phyloP scores from a whole-genome alignment of 2,888 invertebrate genomes.

The Tethea ocularis region DNA sequence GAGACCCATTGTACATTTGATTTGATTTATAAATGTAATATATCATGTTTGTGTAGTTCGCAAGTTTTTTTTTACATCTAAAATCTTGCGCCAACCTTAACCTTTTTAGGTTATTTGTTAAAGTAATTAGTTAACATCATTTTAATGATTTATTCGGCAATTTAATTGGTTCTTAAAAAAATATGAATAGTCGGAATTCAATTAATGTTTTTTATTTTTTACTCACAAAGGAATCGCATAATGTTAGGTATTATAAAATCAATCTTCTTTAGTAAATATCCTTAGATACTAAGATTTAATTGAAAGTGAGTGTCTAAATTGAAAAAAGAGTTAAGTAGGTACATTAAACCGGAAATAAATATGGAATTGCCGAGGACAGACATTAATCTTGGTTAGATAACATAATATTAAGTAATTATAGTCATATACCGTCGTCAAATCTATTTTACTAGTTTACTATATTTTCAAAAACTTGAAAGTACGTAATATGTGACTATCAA shows the following conservation, averaged over 20 bases:
- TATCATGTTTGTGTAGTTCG: neutral
- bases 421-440: too few species aligned
- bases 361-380: too few species aligned
- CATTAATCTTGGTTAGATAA: too few species aligned
- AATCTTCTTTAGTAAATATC: too few species aligned
- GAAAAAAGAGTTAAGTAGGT: too few species aligned
- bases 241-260: neutral
- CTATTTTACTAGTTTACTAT: too few species aligned
- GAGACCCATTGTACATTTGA: neutral
- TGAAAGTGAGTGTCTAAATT: too few species aligned
- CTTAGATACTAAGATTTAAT: too few species aligned
- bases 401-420: too few species aligned
- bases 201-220: neutral
- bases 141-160: neutral
- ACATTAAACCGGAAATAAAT: too few species aligned
- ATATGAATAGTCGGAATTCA: neutral
- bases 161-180: neutral
- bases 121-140: constrained; percentile 2
- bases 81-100: neutral
- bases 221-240: neutral
- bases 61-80: neutral
- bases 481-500: too few species aligned
- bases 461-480: too few species aligned
- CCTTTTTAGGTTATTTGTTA: constrained; percentile 4
- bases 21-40: neutral